phyloP scores from a whole-genome alignment of 37 sponge, comb jelly and placozoan genomes.

The Corticium candelabrum region DNA sequence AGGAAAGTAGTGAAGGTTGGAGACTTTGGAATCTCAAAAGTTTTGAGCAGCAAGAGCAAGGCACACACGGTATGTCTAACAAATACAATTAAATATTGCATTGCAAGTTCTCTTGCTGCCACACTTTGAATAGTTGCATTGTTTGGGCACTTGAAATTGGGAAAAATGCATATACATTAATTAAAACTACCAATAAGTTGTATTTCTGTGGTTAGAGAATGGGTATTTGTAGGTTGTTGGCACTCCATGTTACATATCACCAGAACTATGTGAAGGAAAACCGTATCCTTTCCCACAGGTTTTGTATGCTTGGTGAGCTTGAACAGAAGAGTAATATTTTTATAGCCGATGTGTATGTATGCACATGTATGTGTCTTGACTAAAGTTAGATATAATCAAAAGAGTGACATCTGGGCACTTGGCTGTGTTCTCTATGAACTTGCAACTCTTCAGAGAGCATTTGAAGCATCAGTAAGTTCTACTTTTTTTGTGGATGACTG shows the following conservation, averaged over 20 bases:
- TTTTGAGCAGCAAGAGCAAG: slow-evolving; percentile 78
- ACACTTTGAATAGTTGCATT: neutral
- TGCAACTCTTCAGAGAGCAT: slow-evolving; percentile 61
- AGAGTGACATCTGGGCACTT: slow-evolving; percentile 83
- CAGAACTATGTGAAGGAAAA: slow-evolving; percentile 80
- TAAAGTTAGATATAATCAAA: slow-evolving; percentile 23
- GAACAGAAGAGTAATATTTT: too few species aligned
- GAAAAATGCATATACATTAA: neutral
- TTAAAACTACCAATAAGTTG: neutral
- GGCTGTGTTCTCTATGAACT: slow-evolving; percentile 88
- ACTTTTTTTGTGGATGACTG: too few species aligned
- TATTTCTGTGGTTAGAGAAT: neutral
- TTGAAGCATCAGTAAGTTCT: slow-evolving; percentile 61
- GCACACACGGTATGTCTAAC: slow-evolving; percentile 58
- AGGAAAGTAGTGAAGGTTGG: slow-evolving; percentile 70
- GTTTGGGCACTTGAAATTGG: neutral
- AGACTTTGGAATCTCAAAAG: slow-evolving; percentile 86
- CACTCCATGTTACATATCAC: slow-evolving; percentile 85
- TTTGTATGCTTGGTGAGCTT: neutral
- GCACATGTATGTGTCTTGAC: neutral
- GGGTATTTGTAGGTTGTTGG: slow-evolving; percentile 62
- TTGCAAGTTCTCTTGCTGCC: neutral
- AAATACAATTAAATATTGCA: neutral
- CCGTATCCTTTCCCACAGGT: slow-evolving; percentile 24
- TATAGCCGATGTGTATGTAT: too few species aligned